These are phyloP conservation scores for Rhagoletis zephyria DNA, from an alignment of 1,140 invertebrate species.

Conservation along the genomic window DNA sequence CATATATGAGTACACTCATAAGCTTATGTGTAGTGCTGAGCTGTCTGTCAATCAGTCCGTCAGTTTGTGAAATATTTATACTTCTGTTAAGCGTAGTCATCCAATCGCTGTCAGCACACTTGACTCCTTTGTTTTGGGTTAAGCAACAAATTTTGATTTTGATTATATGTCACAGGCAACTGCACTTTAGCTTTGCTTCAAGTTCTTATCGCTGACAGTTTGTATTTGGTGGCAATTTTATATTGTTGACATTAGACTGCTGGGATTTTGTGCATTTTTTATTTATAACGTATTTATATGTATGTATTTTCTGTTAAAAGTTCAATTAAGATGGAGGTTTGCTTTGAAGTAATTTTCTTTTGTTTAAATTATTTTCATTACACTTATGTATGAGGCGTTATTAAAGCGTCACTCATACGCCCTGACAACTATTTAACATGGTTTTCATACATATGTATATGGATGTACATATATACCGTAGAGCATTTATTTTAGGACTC, in stretches of 20 bases:
- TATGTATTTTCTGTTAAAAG: no score
- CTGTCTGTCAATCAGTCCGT: conserved; percentile 29
- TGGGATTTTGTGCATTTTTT: not conserved
- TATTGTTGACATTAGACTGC: no score
- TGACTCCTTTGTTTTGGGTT: conserved; percentile 15
- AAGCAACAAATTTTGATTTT: conserved; percentile 29
- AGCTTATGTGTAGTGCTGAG: not conserved
- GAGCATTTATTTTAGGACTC: no score
- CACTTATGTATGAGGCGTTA: no score
- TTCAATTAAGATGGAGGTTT: no score
- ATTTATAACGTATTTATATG: no score
- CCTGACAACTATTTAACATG: no score
- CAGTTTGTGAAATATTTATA: conserved; percentile 40
- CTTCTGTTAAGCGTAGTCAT: conserved; percentile 3
- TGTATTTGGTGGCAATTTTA: not conserved
- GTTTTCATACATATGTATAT: no score
- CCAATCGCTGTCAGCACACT: conserved; percentile 6
- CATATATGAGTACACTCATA: not conserved
- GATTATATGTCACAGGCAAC: not conserved
- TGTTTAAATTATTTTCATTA: no score
- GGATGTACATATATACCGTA: no score
- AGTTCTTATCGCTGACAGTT: conserved; percentile 8
- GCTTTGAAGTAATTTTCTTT: no score
- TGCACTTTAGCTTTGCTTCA: not conserved
- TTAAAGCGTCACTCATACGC: no score